These are phyloP conservation scores for Pitangus sulphuratus DNA, from an alignment of 2,797 vertebrate species.

Conservation along the genomic window DNA sequence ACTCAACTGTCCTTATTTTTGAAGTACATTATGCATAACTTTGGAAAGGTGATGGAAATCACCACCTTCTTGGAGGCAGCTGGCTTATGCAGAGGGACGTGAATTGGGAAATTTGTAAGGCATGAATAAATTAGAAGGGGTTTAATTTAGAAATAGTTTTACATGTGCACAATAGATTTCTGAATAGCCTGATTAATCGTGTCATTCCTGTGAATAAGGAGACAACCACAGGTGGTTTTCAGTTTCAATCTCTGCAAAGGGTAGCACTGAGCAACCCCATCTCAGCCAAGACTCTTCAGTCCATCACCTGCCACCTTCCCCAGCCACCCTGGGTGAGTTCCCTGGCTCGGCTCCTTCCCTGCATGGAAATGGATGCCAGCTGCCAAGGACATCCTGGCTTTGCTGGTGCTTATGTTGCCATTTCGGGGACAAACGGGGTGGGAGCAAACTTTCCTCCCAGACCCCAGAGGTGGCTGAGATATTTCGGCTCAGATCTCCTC, in stretches of 20 bases:
- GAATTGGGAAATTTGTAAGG: background rate
- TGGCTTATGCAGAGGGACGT: background rate
- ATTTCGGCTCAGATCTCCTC: background rate
- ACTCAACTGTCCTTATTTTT: background rate
- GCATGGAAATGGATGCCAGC: background rate
- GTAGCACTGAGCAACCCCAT: too few relatives aligned
- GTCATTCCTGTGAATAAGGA: background rate
- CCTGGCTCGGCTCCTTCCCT: background rate
- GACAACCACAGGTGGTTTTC: background rate
- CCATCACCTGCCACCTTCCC: rapidly evolving
- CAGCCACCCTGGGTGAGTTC: rapidly evolving
- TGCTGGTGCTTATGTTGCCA: background rate
- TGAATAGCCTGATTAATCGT: background rate
- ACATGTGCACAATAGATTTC: background rate
- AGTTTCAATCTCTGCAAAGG: background rate
- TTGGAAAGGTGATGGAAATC: background rate
- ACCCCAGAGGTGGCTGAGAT: background rate
- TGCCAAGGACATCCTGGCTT: background rate
- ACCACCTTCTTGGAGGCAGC: background rate
- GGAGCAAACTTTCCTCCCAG: background rate
- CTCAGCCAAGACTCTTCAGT: background rate
- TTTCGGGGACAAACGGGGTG: rapidly evolving
- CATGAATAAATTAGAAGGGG: background rate
- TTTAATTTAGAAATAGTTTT: background rate
- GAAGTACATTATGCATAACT: background rate